Percentiles rank a stretch among this genome's conserved stretches.
Evolutionary conservation across 2,888 invertebrate species (phyloP).

Genomic region (Platycheirus albimanus): DNA sequence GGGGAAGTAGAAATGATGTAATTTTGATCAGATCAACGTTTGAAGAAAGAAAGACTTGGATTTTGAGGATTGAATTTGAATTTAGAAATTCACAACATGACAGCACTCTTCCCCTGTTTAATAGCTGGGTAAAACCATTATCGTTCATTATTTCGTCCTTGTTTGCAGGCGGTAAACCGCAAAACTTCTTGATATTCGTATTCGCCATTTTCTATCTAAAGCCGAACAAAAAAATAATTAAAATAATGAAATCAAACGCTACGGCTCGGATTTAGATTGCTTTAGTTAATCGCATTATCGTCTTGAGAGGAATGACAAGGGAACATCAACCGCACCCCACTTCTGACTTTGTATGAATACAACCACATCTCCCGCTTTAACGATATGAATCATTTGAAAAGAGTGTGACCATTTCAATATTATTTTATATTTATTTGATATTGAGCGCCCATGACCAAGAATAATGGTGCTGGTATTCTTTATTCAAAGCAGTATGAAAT

Average conservation of each 20-base stretch:
- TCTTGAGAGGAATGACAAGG: conserved; percentile 51
- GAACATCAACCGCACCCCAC: conserved; percentile 42
- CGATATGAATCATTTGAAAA: conserved; percentile 44
- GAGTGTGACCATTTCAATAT: not conserved
- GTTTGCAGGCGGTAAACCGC: conserved; percentile 45
- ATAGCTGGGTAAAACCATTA: conserved; percentile 10
- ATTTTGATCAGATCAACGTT: conserved; percentile 46
- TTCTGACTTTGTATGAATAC: conserved; percentile 7
- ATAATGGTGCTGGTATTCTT: too few relatives aligned
- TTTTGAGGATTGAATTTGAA: conserved; percentile 42
- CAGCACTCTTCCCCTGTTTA: not conserved
- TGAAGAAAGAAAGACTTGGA: not conserved
- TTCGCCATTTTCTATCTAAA: conserved; percentile 19
- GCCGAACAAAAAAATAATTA: conserved; percentile 57
- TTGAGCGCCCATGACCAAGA: too few relatives aligned
- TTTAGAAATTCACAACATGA: conserved; percentile 31
- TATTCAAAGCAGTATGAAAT: too few relatives aligned
- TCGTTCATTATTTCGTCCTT: conserved; percentile 44
- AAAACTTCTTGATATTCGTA: conserved; percentile 44
- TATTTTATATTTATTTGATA: not conserved
- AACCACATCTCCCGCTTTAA: not conserved
- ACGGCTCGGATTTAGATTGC: conserved; percentile 65
- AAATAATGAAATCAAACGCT: conserved; percentile 69
- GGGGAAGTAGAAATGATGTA: conserved; percentile 49
- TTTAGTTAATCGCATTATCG: conserved; percentile 67